Percentiles rank a stretch among this genome's conserved stretches.
phyloP scores from a whole-genome alignment of 2,797 vertebrate genomes.

The Peromyscus melanophrys region DNA sequence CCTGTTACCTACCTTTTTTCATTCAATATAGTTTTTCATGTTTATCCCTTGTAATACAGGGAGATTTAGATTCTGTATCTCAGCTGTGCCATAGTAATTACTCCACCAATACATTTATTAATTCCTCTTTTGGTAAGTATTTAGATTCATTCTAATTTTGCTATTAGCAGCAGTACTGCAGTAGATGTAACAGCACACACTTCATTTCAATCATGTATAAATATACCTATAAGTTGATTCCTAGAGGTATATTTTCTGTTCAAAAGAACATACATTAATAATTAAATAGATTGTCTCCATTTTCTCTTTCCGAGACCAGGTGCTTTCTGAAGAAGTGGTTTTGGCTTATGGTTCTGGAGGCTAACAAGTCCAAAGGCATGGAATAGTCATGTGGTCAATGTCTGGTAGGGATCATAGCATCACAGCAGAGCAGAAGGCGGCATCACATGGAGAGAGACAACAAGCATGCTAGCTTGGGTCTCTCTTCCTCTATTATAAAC shows the following conservation, averaged over 20 bases:
- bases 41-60: background rate
- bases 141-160: conserved; percentile 13
- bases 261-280: conserved; percentile 2
- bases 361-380: conserved; percentile 3
- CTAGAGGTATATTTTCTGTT: conserved; percentile 25
- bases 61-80: conserved; percentile 47
- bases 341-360: background rate
- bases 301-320: background rate
- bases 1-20: background rate
- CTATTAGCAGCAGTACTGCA: background rate
- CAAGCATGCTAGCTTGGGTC: background rate
- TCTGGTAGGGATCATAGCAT: background rate
- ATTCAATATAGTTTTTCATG: conserved; percentile 2
- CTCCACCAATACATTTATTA: conserved; percentile 4
- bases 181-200: conserved; percentile 12
- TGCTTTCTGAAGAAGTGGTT: background rate
- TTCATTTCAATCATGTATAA: conserved; percentile 33
- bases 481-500: background rate
- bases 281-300: background rate
- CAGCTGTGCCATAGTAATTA: conserved; percentile 14
- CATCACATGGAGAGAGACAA: no score
- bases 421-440: background rate
- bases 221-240: conserved; percentile 18
- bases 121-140: conserved; percentile 30
- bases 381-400: background rate